These are phyloP conservation scores for Drosophila ambigua DNA, from an alignment of 1,140 invertebrate genomes.

Conservation along the genomic window DNA sequence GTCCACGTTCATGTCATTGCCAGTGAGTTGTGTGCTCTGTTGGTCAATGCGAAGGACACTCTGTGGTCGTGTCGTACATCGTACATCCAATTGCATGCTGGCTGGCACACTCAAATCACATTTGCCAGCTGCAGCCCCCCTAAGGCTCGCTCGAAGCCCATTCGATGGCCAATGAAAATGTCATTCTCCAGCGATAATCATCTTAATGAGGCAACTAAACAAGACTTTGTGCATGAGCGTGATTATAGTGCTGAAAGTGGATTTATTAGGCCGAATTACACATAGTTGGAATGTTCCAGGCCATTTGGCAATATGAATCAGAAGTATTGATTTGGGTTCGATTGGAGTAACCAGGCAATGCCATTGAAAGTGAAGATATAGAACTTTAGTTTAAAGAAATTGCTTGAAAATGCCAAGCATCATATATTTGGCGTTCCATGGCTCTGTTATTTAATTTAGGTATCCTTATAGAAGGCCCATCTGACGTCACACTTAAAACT, in stretches of 20 bases:
- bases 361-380: no score
- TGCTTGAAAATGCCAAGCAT: no score
- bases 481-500: no score
- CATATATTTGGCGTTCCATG: no score
- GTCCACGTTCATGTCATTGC: conserved; percentile 20
- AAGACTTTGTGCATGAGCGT: conserved; percentile 15
- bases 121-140: conserved; percentile 1
- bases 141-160: not conserved
- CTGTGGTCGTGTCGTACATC: conserved; percentile 31
- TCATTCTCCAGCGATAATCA: conserved; percentile 41
- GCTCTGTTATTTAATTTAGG: no score
- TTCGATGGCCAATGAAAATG: conserved; percentile 17
- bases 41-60: conserved; percentile 59
- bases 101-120: conserved; percentile 41
- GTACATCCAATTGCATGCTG: conserved; percentile 36
- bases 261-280: conserved; percentile 25
- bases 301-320: no score
- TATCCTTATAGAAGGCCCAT: no score
- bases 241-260: conserved; percentile 10
- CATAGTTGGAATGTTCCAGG: not conserved
- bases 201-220: conserved; percentile 30
- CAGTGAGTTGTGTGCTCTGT: conserved; percentile 18
- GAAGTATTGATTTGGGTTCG: no score
- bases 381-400: no score
- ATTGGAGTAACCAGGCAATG: no score